Evolutionary conservation across 1,140 invertebrate species (phyloP).

Genomic region (Saxidomus purpurata): DNA sequence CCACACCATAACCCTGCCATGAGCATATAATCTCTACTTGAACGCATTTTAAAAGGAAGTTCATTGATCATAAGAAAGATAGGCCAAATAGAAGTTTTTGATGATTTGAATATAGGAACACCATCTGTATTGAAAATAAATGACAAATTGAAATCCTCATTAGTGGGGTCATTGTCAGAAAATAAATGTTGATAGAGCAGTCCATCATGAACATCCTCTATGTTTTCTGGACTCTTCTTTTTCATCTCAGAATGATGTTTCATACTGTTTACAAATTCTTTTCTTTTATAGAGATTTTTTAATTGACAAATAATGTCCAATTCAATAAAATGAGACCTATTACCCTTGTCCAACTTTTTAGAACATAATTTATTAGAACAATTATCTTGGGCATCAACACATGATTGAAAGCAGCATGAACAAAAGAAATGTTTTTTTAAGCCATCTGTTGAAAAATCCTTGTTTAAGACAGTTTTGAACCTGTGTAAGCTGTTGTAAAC

Average conservation of each 20-base stretch:
- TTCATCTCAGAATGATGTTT: background rate
- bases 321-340: background rate
- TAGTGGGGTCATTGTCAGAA: background rate
- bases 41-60: background rate
- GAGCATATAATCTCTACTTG: background rate
- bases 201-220: background rate
- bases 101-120: background rate
- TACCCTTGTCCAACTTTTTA: background rate
- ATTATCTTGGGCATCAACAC: background rate
- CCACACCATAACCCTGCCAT: background rate
- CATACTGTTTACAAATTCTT: background rate
- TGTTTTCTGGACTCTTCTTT: background rate
- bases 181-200: background rate
- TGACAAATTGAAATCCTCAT: background rate
- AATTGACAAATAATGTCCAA: background rate
- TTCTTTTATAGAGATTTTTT: background rate
- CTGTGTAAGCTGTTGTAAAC: background rate
- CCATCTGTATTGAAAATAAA: background rate
- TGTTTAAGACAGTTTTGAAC: background rate
- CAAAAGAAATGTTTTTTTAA: background rate
- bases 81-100: background rate
- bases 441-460: background rate
- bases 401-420: background rate
- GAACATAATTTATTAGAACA: background rate
- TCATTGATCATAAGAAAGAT: constrained; percentile 1